Conservation (phyloP, 2,797 vertebrate species). For the Ctenopoma kingsleyae region DNA sequence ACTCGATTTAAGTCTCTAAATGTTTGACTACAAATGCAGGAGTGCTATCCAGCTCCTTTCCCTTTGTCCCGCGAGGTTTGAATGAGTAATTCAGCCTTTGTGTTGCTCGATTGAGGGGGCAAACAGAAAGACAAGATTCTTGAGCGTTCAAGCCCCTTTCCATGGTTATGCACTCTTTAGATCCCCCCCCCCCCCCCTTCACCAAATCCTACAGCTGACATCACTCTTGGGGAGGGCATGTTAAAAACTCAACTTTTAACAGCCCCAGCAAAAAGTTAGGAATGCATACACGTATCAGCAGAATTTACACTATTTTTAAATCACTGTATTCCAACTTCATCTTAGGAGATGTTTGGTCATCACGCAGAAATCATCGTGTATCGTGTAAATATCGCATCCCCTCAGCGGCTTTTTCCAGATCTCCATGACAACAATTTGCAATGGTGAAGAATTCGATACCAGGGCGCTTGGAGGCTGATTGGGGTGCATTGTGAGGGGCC, state of each 20-base stretch:
- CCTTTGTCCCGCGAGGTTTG: conserved; percentile 97
- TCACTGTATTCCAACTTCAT: neutral
- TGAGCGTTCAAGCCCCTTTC: conserved; percentile 98
- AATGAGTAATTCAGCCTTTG: conserved; percentile 99
- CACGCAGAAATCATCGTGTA: conserved; percentile 75
- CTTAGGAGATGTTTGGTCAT: conserved; percentile 55
- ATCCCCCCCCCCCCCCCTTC: conserved; percentile 69
- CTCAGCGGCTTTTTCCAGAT: conserved; percentile 91
- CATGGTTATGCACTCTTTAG: conserved; percentile 99
- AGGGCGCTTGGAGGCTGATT: conserved; percentile 95
- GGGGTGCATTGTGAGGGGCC: conserved; percentile 96
- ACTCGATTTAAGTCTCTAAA: conserved; percentile 99
- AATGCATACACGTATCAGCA: conserved; percentile 71
- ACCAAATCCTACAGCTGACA: conserved; percentile 91
- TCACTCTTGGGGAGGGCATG: conserved; percentile 83
- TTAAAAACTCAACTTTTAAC: conserved; percentile 80
- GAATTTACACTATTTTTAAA: conserved; percentile 1
- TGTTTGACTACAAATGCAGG: conserved; percentile 99
- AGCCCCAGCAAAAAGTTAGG: conserved; percentile 73
- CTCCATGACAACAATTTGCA: conserved; percentile 98
- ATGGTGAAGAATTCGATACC: conserved; percentile 97
- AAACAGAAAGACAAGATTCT: conserved; percentile 99
- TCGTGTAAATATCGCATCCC: conserved; percentile 92
- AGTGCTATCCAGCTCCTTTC: conserved; percentile 98
- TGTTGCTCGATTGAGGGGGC: conserved; percentile 99